Evolutionary conservation across 2,888 invertebrate genomes (phyloP).

Genomic region (Amaurobius ferox): DNA sequence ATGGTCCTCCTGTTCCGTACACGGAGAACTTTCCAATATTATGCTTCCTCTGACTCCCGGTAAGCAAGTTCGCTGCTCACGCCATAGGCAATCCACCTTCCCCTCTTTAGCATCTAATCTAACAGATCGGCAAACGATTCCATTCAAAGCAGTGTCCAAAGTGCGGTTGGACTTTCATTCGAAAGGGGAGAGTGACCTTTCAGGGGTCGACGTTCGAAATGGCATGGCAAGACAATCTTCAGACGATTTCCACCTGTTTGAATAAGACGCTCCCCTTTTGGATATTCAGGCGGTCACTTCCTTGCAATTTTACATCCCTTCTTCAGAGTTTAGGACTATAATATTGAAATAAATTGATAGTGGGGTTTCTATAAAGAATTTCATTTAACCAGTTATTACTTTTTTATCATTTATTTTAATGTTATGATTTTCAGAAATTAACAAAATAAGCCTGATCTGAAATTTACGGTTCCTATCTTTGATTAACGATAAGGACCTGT

Average conservation of each 20-base stretch:
- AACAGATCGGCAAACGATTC: background rate
- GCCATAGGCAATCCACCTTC: background rate
- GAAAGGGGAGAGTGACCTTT: slow-evolving; percentile 17
- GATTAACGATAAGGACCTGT: too few relatives aligned
- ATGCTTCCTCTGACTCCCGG: background rate
- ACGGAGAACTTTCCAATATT: background rate
- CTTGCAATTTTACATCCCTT: background rate
- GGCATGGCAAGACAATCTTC: background rate
- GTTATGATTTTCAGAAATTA: too few relatives aligned
- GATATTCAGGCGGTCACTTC: background rate
- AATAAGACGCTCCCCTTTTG: slow-evolving; percentile 4
- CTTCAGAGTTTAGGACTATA: too few relatives aligned
- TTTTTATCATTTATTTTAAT: too few relatives aligned
- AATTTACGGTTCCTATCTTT: too few relatives aligned
- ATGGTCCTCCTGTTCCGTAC: too few relatives aligned
- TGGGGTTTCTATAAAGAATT: too few relatives aligned
- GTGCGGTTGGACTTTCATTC: slow-evolving; percentile 11
- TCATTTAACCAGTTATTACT: too few relatives aligned
- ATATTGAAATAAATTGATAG: too few relatives aligned
- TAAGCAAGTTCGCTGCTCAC: background rate
- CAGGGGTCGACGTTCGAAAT: slow-evolving; percentile 7
- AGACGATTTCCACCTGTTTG: slow-evolving; percentile 16
- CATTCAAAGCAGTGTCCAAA: background rate
- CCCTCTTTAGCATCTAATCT: background rate
- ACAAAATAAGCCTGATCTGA: too few relatives aligned